These are phyloP conservation scores for Athrips mouffetella DNA, from an alignment of 2,888 invertebrate genomes.

Conservation along the genomic window DNA sequence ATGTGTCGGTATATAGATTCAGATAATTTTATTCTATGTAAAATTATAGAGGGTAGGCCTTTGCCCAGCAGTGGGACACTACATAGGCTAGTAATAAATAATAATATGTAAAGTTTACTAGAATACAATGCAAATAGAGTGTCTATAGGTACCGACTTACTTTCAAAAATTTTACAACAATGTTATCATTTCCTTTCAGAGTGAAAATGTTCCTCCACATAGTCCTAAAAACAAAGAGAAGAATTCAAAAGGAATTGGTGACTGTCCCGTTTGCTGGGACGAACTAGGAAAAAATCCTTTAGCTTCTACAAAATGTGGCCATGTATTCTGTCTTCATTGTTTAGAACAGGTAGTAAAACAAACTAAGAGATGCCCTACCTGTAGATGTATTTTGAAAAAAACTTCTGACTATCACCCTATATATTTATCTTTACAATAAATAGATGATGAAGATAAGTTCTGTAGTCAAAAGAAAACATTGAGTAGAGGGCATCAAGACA, in stretches of 20 bases:
- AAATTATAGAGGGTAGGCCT: too few relatives aligned
- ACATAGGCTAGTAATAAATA: too few relatives aligned
- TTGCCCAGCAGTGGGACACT: too few relatives aligned
- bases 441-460: too few relatives aligned
- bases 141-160: too few relatives aligned
- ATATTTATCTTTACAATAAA: slow-evolving; percentile 26
- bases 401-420: slow-evolving; percentile 44
- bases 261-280: slow-evolving; percentile 58
- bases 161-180: too few relatives aligned
- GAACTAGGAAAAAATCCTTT: slow-evolving; percentile 45
- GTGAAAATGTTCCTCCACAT: background rate
- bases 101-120: too few relatives aligned
- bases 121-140: background rate
- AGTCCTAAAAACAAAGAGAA: background rate
- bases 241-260: slow-evolving; percentile 31
- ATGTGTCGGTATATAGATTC: too few relatives aligned
- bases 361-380: slow-evolving; percentile 51
- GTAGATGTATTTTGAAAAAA: slow-evolving; percentile 42
- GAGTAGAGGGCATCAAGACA: too few relatives aligned
- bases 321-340: slow-evolving; percentile 53
- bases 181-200: background rate
- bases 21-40: too few relatives aligned
- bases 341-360: slow-evolving; percentile 35
- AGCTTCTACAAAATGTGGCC: slow-evolving; percentile 60
- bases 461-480: too few relatives aligned